A percentile compares a stretch with the other conserved stretches of the same genome.
Conservation (phyloP, 1,140 invertebrate species). For the Lepeophtheirus salmonis region DNA sequence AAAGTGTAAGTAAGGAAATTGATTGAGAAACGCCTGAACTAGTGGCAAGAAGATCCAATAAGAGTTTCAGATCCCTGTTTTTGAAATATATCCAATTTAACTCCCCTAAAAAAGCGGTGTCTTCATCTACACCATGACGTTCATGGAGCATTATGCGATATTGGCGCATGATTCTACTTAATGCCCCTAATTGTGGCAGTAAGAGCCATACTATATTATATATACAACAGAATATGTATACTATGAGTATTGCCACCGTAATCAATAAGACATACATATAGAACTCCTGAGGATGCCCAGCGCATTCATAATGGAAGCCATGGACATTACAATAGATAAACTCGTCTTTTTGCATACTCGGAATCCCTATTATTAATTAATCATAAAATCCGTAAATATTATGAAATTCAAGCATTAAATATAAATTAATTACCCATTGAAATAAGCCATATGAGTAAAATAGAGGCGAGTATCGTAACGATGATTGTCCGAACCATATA, state of each 20-base stretch:
- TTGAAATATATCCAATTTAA: slow-evolving; percentile 9
- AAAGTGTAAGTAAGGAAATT: background rate
- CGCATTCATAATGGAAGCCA: slow-evolving; percentile 14
- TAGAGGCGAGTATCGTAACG: background rate
- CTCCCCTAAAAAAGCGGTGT: slow-evolving; percentile 1
- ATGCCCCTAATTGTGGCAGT: slow-evolving; percentile 1
- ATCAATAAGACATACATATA: slow-evolving; percentile 12
- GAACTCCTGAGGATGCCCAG: slow-evolving; percentile 16
- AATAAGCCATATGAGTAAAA: background rate
- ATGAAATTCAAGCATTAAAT: too few relatives aligned
- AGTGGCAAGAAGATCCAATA: slow-evolving; percentile 12
- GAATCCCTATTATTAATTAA: slow-evolving; percentile 1
- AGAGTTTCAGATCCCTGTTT: slow-evolving; percentile 10
- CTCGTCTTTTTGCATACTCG: slow-evolving; percentile 5
- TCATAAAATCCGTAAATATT: too few relatives aligned
- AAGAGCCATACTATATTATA: slow-evolving; percentile 10
- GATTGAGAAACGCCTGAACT: slow-evolving; percentile 5
- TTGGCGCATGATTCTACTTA: slow-evolving; percentile 8
- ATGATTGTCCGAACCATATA: background rate
- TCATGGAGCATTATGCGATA: background rate
- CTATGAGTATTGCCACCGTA: background rate
- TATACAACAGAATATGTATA: slow-evolving; percentile 5
- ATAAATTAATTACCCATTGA: background rate
- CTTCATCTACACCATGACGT: background rate
- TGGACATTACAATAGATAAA: slow-evolving; percentile 15